Conservation (phyloP, 2,888 invertebrate genomes). For the Athalia cordata region DNA sequence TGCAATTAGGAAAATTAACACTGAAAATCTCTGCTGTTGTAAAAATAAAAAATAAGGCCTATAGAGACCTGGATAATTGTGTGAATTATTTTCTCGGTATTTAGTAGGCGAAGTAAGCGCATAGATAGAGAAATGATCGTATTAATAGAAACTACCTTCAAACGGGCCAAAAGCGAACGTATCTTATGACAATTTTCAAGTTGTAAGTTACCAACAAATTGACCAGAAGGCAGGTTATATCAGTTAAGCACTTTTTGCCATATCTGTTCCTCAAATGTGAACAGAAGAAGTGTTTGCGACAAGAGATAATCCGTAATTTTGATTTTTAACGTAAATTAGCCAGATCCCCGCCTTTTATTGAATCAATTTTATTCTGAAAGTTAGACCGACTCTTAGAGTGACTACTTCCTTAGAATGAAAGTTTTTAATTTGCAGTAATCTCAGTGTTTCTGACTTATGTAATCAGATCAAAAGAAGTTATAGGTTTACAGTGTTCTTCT, state of each 20-base stretch:
- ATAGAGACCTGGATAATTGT: constrained; percentile 44
- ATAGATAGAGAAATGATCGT: constrained; percentile 39
- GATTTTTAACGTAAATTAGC: constrained; percentile 8
- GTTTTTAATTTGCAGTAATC: constrained; percentile 6
- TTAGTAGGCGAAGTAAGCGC: constrained; percentile 8
- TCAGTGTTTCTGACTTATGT: neutral
- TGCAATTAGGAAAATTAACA: neutral
- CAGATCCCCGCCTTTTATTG: constrained; percentile 19
- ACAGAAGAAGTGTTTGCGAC: neutral
- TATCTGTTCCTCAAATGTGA: constrained; percentile 9
- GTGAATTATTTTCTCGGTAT: neutral
- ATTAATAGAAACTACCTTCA: constrained; percentile 34
- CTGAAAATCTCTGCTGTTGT: constrained; percentile 46
- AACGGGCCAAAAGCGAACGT: constrained; percentile 23
- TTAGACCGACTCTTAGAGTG: neutral
- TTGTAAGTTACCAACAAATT: neutral
- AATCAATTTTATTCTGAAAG: neutral
- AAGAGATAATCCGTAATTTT: neutral
- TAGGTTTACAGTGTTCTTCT: neutral
- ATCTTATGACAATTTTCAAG: neutral
- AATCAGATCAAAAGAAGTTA: neutral
- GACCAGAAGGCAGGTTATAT: constrained; percentile 1
- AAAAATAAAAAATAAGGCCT: constrained; percentile 59
- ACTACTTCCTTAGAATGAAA: constrained; percentile 22
- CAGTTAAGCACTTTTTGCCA: constrained; percentile 11